Conservation (phyloP, 2,888 invertebrate genomes). For the Scelioninae gen. 2 region DNA sequence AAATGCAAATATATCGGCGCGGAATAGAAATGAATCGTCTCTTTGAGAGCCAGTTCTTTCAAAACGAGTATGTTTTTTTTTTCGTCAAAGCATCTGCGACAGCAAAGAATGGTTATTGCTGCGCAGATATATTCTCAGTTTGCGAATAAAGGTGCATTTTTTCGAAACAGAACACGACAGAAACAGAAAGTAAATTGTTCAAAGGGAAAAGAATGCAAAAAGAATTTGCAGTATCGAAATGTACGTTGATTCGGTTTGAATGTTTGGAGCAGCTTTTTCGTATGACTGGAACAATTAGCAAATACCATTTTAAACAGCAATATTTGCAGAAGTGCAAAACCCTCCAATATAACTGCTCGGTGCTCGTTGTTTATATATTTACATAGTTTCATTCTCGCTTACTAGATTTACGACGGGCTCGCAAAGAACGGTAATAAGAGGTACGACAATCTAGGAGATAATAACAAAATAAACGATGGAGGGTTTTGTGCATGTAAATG, state of each 20-base stretch:
- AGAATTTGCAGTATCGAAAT: not conserved
- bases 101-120: slow-evolving; percentile 13
- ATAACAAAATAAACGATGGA: too few species aligned
- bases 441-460: slow-evolving; percentile 6
- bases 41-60: slow-evolving; percentile 16
- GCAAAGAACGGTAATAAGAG: not conserved
- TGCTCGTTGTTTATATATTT: slow-evolving; percentile 22
- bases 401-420: slow-evolving; percentile 23
- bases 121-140: slow-evolving; percentile 6
- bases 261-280: slow-evolving; percentile 23
- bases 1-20: slow-evolving; percentile 19
- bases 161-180: not conserved
- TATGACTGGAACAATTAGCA: slow-evolving; percentile 31
- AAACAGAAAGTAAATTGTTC: not conserved
- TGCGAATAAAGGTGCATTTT: not conserved
- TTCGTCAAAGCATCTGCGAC: too few species aligned
- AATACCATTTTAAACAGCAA: slow-evolving; percentile 22
- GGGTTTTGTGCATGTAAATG: not conserved
- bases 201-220: too few species aligned
- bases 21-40: slow-evolving; percentile 16
- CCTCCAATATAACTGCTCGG: slow-evolving; percentile 10
- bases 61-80: too few species aligned
- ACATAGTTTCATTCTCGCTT: slow-evolving; percentile 30
- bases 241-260: slow-evolving; percentile 7
- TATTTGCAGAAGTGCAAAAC: slow-evolving; percentile 6